Base-by-base conservation (phyloP, 2,113 vertebrate genomes). In the Pygoscelis antarcticus region DNA sequence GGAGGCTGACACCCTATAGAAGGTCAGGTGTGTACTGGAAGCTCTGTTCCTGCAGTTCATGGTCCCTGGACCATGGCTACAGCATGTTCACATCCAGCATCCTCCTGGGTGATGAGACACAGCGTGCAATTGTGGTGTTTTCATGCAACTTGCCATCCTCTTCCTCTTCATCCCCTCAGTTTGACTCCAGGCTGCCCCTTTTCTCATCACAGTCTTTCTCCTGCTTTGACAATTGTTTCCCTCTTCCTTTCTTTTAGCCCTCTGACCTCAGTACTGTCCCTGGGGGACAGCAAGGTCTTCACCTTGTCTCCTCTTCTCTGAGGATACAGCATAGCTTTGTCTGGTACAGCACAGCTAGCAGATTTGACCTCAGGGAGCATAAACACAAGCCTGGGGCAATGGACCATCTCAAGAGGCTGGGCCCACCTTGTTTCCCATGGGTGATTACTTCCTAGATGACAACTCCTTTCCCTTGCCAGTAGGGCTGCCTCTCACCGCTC, bases 141-240 rank as follows among this genome's bases (percentile, higher is more conserved):
- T 8, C 18, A 4, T 2, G 19, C 18, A n/a, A 3, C 38, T 61
- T 25, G 27, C 13, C 25, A 15, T 38, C 34, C 46, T 70, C 38
- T 36, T 30, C 26, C 40, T 57, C 34, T 30, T 76, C 44, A 58
- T 54, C 30, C 29, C 36, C 36, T 34, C 0, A 0, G 10, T 26
- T 65, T 69, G 13, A 40, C 13, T 65, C 38, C 42, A 71, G n/a
- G 21, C 57, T 60, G 66, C n/a, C 36, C 20, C n/a, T 78, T 23
- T 22, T 55, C 61, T 51, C 54, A 74, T 18, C 60, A 78, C 16
- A 58, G 32, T 13, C 76, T 62, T 80, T 55, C 57, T 69, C 46
- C 30, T 84, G 49, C 71, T 91, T 58, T 89, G 69, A 61, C 55
- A 69, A 8, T 12, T 13, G 11, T 23, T 91, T 71, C 27, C 34